phyloP scores from a whole-genome alignment of 2,797 vertebrate species.

The Pagetopsis macropterus region DNA sequence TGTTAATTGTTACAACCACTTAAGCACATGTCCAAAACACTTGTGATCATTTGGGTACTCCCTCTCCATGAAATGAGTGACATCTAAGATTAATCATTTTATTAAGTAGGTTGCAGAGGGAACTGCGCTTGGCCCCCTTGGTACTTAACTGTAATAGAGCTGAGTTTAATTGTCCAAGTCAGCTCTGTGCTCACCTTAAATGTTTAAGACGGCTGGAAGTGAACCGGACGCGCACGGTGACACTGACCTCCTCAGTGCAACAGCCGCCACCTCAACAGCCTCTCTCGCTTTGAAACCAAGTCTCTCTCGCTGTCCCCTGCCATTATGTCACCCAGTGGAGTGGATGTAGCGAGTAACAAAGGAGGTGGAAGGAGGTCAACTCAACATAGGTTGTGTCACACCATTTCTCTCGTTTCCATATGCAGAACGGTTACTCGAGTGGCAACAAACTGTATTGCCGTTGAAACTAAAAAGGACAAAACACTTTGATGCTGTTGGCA shows the following conservation, averaged over 20 bases:
- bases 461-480: conserved; percentile 12
- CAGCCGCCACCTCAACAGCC: conserved; percentile 46
- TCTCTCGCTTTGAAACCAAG: conserved; percentile 68
- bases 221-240: conserved; percentile 27
- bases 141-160: conserved; percentile 65
- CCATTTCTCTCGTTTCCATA: conserved; percentile 41
- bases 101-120: conserved; percentile 54
- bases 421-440: conserved; percentile 31
- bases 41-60: conserved; percentile 17
- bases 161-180: conserved; percentile 60
- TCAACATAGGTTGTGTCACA: conserved; percentile 63
- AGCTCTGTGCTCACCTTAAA: conserved; percentile 48
- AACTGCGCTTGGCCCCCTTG: conserved; percentile 39
- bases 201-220: conserved; percentile 44
- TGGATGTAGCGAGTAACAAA: conserved; percentile 64
- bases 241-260: conserved; percentile 13
- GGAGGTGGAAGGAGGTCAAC: conserved; percentile 69
- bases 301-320: conserved; percentile 62
- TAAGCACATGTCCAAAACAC: conserved; percentile 7
- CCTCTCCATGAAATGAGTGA: conserved; percentile 51
- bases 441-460: conserved; percentile 1
- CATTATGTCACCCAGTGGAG: conserved; percentile 68
- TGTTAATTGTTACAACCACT: conserved; percentile 4
- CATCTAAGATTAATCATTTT: conserved; percentile 66
- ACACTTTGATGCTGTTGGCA: neutral